Evolutionary conservation across 2,888 invertebrate species (phyloP), one percentile per base, ranked within the genome.

Genomic region (Drosophila algonquin): DNA sequence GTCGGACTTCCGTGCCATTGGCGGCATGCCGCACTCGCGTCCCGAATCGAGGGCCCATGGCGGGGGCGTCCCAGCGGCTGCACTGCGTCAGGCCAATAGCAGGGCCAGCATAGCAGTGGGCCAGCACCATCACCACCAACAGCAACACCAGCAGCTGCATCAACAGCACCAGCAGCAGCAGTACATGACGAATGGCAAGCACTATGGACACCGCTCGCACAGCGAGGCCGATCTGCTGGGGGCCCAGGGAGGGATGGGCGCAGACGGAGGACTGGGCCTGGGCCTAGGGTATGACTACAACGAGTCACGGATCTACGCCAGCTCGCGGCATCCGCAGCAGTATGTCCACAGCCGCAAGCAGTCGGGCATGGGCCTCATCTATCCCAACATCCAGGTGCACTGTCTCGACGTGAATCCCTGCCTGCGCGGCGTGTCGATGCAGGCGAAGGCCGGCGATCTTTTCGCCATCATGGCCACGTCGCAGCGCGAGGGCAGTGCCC

Each of bases 381-480:
- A 92, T 85, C 92, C 92, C 6, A 92, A 92, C 51, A 92, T 92
- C 52, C 92, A 92, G 81, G 92, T 92, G 61, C 92, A 92, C 77
- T 92, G 96, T 62, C 95, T 98, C 81, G 98, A 98, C 92, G 96
- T 97, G 18, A 95, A 96, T 80, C 97, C 97, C 0, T 97, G 97
- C 24, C 72, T 92, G 63, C 89, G 92, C 21, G 92, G 92, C 4
- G 93, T 98, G 9, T 96, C 97, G 32, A 95, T 98, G 81, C 98
- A 98, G 92, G 96, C 96, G 30, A 95, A 96, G 79, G 98, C 97
- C 0, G 98, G 98, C 32, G 98, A 98, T 93, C 94, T 98, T 51
- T 93, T 98, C 85, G 98, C 98, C 3, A 94, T 98, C 24, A 95
- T 98, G 95, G 96, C 98, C 1, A 98, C 98, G 0, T 95, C 96